Conservation (phyloP, 2,888 invertebrate species). For the Scaeva pyrastri region DNA sequence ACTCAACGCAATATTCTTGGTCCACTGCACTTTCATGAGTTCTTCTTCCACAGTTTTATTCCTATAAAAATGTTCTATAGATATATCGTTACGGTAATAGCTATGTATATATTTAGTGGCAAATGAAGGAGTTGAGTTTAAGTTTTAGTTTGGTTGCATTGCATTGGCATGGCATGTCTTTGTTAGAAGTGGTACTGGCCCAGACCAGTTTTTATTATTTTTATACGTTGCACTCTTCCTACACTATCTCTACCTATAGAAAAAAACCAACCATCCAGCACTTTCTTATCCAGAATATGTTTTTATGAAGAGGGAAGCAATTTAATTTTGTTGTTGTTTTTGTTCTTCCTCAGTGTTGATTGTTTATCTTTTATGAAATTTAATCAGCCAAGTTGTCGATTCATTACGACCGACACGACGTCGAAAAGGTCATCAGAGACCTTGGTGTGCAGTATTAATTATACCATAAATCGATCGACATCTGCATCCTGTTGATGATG, state of each 20-base stretch:
- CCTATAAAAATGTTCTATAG: not conserved
- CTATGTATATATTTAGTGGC: slow-evolving; percentile 1
- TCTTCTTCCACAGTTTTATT: slow-evolving; percentile 43
- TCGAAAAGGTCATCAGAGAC: slow-evolving; percentile 36
- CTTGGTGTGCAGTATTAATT: slow-evolving; percentile 38
- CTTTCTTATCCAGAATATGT: slow-evolving; percentile 51
- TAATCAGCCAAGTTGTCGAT: slow-evolving; percentile 45
- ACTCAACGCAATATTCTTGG: slow-evolving; percentile 67
- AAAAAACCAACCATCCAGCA: slow-evolving; percentile 31
- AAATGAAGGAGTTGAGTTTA: slow-evolving; percentile 37
- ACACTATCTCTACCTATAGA: not conserved
- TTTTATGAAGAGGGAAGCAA: slow-evolving; percentile 38
- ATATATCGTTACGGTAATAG: not conserved
- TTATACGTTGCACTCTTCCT: slow-evolving; percentile 1
- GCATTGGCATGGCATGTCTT: slow-evolving; percentile 40
- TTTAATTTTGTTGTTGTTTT: slow-evolving; percentile 5
- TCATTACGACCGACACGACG: not conserved
- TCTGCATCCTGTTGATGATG: slow-evolving; percentile 64
- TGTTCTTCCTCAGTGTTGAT: slow-evolving; percentile 1
- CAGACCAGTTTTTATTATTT: slow-evolving; percentile 55
- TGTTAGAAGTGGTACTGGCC: slow-evolving; percentile 66
- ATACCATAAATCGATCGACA: slow-evolving; percentile 46
- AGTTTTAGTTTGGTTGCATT: slow-evolving; percentile 9
- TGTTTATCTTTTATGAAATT: slow-evolving; percentile 67
- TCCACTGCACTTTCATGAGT: slow-evolving; percentile 70